Evolutionary conservation across 1,140 invertebrate species (phyloP), one percentile per base, ranked within the genome.

Genomic region (Mamestra configurata): DNA sequence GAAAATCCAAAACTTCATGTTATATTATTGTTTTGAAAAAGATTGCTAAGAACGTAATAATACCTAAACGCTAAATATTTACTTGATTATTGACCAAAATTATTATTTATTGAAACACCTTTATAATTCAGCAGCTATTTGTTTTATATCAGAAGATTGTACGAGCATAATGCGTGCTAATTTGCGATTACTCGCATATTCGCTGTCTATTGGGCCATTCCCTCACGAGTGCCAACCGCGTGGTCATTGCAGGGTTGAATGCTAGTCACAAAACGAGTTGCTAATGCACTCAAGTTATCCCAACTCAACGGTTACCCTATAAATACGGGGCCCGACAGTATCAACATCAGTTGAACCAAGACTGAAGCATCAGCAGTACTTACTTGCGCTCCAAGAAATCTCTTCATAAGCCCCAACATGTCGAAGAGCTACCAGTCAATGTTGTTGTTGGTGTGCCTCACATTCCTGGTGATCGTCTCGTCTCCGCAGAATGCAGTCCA

Each of bases 401-500:
- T 46, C 43, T 15, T 15, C 13, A 55, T 24, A 55, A 10, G 1
- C 53, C 7, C 24, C 0, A 55, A 13, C 8, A 55, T 55, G 53
- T 10, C 22, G 53, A 55, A 55, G 11, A 81, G 35, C 27, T 46
- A 35, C 43, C 68, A 46, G 15, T 85, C 59, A 31, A 22, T 79
- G 20, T 80, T 79, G 18, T 43, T 86, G 53, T 59, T 83, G 68
- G 75, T 85, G 40, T 85, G 84, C 79, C 57, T 82, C 3, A 71
- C 82, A 0, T 80, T 86, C 8, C 15, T 85, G 80, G 80, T 84
- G 55, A 80, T 86, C 35, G 75, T 77, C 3, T 82, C 84, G 18
- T 53, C 59, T 7, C 82, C 82, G 20, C 70, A 82, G 15, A 82
- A 82, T 6, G 53, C 55, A 0, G 80, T 46, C 5, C 53, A 75